Evolutionary conservation across 2,797 vertebrate species (phyloP), one percentile per base, ranked within the genome.

Genomic region (Artibeus jamaicensis): DNA sequence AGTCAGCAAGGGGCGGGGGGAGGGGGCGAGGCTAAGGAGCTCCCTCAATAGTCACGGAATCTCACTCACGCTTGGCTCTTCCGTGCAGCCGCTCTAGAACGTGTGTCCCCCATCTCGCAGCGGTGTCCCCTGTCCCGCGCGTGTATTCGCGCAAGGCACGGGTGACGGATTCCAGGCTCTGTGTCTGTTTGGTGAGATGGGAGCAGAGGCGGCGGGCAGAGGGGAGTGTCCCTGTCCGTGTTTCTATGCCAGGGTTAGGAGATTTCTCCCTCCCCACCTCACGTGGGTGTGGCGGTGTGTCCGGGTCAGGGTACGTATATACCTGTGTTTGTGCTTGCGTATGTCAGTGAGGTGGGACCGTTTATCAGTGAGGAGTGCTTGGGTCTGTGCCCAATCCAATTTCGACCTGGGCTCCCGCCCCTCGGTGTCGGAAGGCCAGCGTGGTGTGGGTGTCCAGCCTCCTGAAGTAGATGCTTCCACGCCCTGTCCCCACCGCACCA

Each of bases 1-100:
- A 97, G 97, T 97, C 97, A 97, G 97, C 82, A 73, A 44, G 34
- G 78, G 86, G 46, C 9, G 5, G 29, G 18, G 24, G 16, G 5
- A 16, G 18, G 24, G 16, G 18, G 55, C 3, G 15, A 5, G 34
- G 62, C 71, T 37, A 4, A 44, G 81, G 77, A 55, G 90, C 95
- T 79, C 37, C 29, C 14, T 1, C 78, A 83, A 78, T 18, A 96
- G 97, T 96, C 97, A 91, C 92, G 86, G 89, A 96, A 62, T 92
- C 94, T 65, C 97, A 84, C 94, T 95, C 78, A 26, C 19, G 65
- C 89, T 65, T 16, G 0, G 88, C 46, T 67, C 88, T 91, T 87
- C 89, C 94, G 39, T 68, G 92, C 86, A 57, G 65, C 92, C 92
- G n/a, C 73, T 92, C 82, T 71, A 19, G 90, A 55, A 46, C n/a